Evolutionary conservation across 1,140 invertebrate species (phyloP).

Genomic region (Drosophila rhopaloa): DNA sequence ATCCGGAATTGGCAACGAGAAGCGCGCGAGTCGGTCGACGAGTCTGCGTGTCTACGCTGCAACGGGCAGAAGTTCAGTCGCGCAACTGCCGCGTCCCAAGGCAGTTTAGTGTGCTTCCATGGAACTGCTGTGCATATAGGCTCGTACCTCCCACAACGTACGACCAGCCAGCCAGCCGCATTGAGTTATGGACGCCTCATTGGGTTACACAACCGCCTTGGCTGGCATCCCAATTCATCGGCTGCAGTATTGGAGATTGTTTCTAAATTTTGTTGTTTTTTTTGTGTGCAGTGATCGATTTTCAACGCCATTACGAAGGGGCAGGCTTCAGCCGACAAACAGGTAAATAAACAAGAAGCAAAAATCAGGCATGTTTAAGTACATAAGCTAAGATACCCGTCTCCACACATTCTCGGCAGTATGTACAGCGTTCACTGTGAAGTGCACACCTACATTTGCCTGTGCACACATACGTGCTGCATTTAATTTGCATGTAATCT

Average conservation of each 20-base stretch:
- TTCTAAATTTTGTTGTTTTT: constrained; percentile 41
- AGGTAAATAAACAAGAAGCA: constrained; percentile 31
- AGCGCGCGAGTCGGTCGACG: constrained; percentile 42
- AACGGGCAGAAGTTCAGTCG: constrained; percentile 78
- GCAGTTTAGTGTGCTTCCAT: constrained; percentile 72
- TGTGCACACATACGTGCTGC: constrained; percentile 23
- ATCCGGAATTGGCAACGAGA: constrained; percentile 13
- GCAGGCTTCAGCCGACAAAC: background rate
- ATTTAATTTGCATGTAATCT: constrained; percentile 74
- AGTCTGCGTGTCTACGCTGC: constrained; percentile 76
- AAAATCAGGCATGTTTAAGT: background rate
- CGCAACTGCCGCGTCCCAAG: constrained; percentile 82
- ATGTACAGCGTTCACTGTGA: background rate
- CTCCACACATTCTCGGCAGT: background rate
- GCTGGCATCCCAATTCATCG: background rate
- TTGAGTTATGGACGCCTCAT: constrained; percentile 13
- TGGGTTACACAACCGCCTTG: constrained; percentile 3
- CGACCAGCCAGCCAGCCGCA: background rate
- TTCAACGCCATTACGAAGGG: background rate
- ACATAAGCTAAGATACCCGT: background rate
- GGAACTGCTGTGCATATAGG: constrained; percentile 14
- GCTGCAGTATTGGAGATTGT: constrained; percentile 3
- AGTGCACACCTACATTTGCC: background rate
- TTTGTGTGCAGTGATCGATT: constrained; percentile 44
- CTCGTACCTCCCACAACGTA: background rate